phyloP scores from a whole-genome alignment of 2,888 invertebrate genomes.

The Drosophila rubida region DNA sequence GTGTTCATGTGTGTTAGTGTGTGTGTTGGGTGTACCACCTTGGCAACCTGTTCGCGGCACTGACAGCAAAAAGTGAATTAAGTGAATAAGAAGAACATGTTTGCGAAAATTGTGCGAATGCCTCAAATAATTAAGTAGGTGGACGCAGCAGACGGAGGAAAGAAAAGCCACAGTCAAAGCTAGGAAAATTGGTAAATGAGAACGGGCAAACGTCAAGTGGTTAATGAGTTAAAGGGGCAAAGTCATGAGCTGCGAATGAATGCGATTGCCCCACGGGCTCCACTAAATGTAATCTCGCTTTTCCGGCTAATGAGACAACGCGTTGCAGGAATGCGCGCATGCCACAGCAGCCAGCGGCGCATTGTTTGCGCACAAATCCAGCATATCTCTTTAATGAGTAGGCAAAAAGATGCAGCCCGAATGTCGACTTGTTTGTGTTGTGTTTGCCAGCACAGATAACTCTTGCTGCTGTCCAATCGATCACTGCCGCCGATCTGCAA shows the following conservation, averaged over 20 bases:
- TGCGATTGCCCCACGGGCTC: conserved; percentile 30
- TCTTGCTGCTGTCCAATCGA: conserved; percentile 52
- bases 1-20: conserved; percentile 35
- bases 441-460: conserved; percentile 19
- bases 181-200: conserved; percentile 41
- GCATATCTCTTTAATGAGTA: conserved; percentile 45
- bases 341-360: conserved; percentile 10
- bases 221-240: conserved; percentile 53
- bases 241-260: conserved; percentile 14
- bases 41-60: conserved; percentile 69
- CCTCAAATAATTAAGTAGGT: conserved; percentile 80
- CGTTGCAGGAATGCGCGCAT: conserved; percentile 22
- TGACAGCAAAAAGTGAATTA: conserved; percentile 76
- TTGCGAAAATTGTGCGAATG: conserved; percentile 79
- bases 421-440: not conserved
- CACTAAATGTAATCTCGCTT: conserved; percentile 31
- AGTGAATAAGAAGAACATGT: conserved; percentile 79
- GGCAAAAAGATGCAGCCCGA: conserved; percentile 5
- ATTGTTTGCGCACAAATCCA: conserved; percentile 7
- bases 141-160: conserved; percentile 59
- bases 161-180: conserved; percentile 17
- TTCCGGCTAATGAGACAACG: conserved; percentile 40
- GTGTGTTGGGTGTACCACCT: conserved; percentile 59
- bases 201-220: conserved; percentile 52
- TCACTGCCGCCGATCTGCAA: conserved; percentile 68